Conservation (phyloP, 2,797 vertebrate genomes). For the Champsocephalus esox region DNA sequence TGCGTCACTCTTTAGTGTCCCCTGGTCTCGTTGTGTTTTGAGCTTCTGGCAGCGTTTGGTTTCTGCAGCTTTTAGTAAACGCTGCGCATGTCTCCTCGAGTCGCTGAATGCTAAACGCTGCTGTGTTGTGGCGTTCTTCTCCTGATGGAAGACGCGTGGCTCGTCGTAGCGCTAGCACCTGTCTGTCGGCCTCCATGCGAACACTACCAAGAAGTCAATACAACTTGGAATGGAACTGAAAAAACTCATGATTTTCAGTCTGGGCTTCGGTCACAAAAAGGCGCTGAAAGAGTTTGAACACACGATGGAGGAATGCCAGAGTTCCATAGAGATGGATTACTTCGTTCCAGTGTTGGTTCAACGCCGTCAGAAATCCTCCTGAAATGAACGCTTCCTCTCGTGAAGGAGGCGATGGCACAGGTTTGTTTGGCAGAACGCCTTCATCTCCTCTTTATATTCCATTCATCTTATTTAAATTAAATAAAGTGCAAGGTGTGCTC, state of each 20-base stretch:
- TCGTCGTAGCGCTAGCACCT: too few species aligned
- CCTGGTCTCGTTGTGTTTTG: too few species aligned
- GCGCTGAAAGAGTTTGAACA: conserved; percentile 42
- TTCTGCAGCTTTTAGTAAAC: too few species aligned
- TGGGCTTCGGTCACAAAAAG: conserved; percentile 38
- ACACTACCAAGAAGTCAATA: conserved; percentile 16
- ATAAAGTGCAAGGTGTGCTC: conserved; percentile 77
- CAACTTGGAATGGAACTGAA: conserved; percentile 45
- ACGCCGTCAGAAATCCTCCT: conserved; percentile 42
- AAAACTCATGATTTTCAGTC: conserved; percentile 40
- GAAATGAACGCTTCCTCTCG: conserved; percentile 18
- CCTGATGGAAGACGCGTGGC: too few species aligned
- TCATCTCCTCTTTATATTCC: conserved; percentile 7
- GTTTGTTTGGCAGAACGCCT: conserved; percentile 78
- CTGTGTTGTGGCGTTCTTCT: too few species aligned
- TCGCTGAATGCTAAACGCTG: too few species aligned
- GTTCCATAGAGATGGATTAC: conserved; percentile 39
- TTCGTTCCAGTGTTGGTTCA: conserved; percentile 51
- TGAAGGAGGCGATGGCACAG: conserved; percentile 74
- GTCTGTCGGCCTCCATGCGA: too few species aligned
- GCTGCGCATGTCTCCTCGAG: too few species aligned
- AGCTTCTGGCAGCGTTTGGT: too few species aligned
- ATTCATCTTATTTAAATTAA: conserved; percentile 18
- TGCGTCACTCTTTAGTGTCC: too few species aligned
- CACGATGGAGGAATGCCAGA: conserved; percentile 30